phyloP scores from a whole-genome alignment of 2,797 vertebrate species.

The Chaetodon trifasciatus region DNA sequence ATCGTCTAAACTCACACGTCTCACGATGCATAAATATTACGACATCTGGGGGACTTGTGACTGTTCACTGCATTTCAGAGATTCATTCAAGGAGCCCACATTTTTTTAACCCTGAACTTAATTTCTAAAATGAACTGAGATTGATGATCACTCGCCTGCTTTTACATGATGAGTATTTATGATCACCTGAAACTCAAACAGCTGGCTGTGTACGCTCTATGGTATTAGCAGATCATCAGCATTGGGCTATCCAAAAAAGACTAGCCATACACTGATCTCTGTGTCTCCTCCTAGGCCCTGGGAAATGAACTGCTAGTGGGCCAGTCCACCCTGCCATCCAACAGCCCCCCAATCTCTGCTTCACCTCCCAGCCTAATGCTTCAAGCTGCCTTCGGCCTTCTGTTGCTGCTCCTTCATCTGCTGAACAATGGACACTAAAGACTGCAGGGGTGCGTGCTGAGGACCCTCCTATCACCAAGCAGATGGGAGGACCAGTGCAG shows the following conservation, averaged over 20 bases:
- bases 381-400: conserved; percentile 69
- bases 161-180: too few species aligned
- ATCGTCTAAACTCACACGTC: neutral
- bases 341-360: conserved; percentile 74
- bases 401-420: conserved; percentile 74
- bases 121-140: too few species aligned
- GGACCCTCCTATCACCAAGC: conserved; percentile 51
- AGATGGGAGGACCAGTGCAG: conserved; percentile 58
- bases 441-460: conserved; percentile 32
- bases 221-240: neutral
- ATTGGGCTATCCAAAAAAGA: neutral
- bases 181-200: conserved; percentile 4
- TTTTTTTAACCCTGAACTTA: too few species aligned
- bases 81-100: too few species aligned
- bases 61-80: neutral
- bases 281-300: conserved; percentile 73
- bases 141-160: too few species aligned
- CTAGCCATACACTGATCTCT: conserved; percentile 24
- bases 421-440: conserved; percentile 75
- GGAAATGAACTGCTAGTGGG: conserved; percentile 83
- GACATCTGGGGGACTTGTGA: neutral
- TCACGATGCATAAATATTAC: neutral
- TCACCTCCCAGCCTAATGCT: conserved; percentile 58
- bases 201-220: neutral
- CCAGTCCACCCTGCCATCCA: conserved; percentile 77